Percentiles rank a stretch among this genome's conserved stretches.
These are phyloP conservation scores for Euleptes europaea DNA, from an alignment of 2,113 vertebrate species.

Conservation along the genomic window DNA sequence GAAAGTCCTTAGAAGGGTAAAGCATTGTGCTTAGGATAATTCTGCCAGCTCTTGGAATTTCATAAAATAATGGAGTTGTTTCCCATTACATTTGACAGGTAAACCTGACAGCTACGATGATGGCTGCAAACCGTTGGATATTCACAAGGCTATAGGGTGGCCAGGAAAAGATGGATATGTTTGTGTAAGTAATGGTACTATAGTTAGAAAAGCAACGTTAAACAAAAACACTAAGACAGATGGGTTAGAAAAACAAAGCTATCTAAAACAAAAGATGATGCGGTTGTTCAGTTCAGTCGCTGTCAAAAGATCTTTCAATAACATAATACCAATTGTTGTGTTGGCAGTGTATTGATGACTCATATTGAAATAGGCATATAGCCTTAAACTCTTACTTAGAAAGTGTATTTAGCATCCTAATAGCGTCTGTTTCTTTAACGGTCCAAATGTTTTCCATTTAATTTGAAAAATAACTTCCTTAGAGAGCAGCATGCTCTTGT, in stretches of 20 bases:
- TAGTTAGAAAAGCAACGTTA: neutral
- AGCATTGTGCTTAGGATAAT: too few species aligned
- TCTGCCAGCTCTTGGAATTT: neutral
- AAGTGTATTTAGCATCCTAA: neutral
- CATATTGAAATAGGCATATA: neutral
- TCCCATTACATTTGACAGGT: constrained; percentile 65
- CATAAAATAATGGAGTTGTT: neutral
- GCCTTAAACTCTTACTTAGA: neutral
- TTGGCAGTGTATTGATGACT: neutral
- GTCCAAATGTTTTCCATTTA: neutral
- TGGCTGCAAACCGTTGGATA: constrained; percentile 61
- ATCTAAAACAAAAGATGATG: neutral
- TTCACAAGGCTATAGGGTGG: constrained; percentile 68
- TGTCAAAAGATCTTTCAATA: neutral
- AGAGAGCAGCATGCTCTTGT: neutral
- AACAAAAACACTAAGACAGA: neutral
- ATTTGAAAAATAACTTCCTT: neutral
- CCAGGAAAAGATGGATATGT: constrained; percentile 70
- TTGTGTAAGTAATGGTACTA: constrained; percentile 67
- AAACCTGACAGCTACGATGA: constrained; percentile 77
- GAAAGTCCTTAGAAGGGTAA: too few species aligned
- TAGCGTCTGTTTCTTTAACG: neutral
- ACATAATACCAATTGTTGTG: neutral
- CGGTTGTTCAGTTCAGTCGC: neutral
- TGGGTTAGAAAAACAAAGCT: neutral